Percentiles rank a stretch among this genome's conserved stretches.
phyloP scores from a whole-genome alignment of 2,797 vertebrate species.

The Denticeps clupeoides region DNA sequence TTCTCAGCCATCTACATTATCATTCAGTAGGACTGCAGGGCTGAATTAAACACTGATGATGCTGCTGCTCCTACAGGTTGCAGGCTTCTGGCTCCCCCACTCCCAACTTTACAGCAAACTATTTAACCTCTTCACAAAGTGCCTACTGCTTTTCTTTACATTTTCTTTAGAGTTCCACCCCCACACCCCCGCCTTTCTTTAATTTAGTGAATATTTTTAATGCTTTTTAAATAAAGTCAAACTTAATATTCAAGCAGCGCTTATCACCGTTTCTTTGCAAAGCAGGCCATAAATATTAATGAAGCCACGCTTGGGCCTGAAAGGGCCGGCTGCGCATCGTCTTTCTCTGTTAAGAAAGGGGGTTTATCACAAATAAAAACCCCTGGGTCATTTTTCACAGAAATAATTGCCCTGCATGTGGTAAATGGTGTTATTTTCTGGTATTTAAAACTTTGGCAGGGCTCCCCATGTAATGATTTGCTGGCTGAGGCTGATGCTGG shows the following conservation, averaged over 20 bases:
- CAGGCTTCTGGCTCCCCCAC: constrained; percentile 13
- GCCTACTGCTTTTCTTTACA: constrained; percentile 30
- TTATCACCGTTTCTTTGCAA: constrained; percentile 70
- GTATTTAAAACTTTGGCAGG: constrained; percentile 48
- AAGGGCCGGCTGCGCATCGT: constrained; percentile 37
- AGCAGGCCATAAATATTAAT: constrained; percentile 71
- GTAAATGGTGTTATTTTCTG: constrained; percentile 55
- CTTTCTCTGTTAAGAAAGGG: constrained; percentile 25
- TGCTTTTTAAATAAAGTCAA: constrained; percentile 60
- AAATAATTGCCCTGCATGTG: constrained; percentile 59
- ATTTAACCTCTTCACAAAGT: constrained; percentile 30
- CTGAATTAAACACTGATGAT: constrained; percentile 32
- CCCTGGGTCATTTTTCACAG: constrained; percentile 53
- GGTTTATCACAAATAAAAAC: constrained; percentile 49
- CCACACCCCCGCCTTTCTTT: constrained; percentile 37
- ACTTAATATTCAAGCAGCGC: constrained; percentile 63
- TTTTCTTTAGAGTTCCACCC: constrained; percentile 25
- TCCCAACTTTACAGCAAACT: constrained; percentile 25
- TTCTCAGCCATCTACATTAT: constrained; percentile 32
- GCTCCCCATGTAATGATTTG: constrained; percentile 39
- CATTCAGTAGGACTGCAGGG: constrained; percentile 28
- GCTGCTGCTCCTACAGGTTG: constrained; percentile 24
- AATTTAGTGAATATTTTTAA: constrained; percentile 63
- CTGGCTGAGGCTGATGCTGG: constrained; percentile 37
- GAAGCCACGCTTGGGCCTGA: constrained; percentile 43